Base-by-base conservation (phyloP, 2,113 vertebrate species). In the Sylvia atricapilla region DNA sequence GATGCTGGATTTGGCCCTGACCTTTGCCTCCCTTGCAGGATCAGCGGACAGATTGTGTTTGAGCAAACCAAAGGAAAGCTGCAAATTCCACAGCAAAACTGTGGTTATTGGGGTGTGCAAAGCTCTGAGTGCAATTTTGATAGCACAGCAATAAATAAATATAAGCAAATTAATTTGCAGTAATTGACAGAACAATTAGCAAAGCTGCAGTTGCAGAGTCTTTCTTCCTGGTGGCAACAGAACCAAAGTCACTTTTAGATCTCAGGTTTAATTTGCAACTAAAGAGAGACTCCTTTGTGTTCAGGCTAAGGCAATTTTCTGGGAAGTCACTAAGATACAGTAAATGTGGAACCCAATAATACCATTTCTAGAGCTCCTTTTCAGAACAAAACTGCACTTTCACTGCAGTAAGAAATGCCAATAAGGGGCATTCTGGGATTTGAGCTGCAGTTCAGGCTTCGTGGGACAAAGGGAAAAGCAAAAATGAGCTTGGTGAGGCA, bases 161-260 rank as follows among this genome's bases (percentile, higher is more conserved):
- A 88, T 6, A 2, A 83, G 49, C 62, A 94, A 75, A 96, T 77
- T 90, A 86, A 93, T 96, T 94, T 74, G 53, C 58, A 53, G 73
- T 46, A 93, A 97, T 72, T 89, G 90, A 94, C 89, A 84, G 84
- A 89, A 81, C 84, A 90, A 90, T 84, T 91, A 94, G 79, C 52
- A 90, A 92, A 88, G 41, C 68, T 95, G 88, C 47, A 81, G 35
- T 56, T 75, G 55, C 72, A 53, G 41, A 74, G 23, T 50, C 59
- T 86, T 96, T 88, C 49, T 93, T 93, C 52, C 47, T 93, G 59
- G 18, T 75, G 43, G 49, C 28, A 70, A 80, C 0, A 60, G 87
- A 83, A 83, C 63, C 59, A 69, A 88, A 79, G 46, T 66, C 49
- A 72, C n/a, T 75, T 89, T 89, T 52, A 69, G 53, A 76, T 91